Conservation (phyloP, 1,140 invertebrate species). For the Myzus persicae region DNA sequence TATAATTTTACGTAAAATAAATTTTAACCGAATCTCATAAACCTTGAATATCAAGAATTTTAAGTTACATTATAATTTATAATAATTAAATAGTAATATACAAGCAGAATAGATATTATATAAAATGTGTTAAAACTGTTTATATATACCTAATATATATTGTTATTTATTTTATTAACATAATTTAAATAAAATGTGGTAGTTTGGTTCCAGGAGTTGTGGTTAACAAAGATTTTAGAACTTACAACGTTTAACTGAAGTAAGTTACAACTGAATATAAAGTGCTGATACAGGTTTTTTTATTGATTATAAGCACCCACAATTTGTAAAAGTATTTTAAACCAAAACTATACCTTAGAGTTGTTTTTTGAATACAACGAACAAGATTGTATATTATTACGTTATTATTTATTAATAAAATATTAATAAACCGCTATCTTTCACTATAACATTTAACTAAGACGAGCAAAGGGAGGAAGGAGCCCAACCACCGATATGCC, state of each 20-base stretch:
- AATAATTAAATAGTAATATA: not conserved
- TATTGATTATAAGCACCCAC: not conserved
- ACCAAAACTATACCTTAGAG: not conserved
- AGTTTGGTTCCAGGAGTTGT: no score
- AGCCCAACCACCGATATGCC: not conserved
- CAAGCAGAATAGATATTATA: not conserved
- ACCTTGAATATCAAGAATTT: not conserved
- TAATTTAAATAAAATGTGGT: not conserved
- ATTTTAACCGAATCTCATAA: not conserved
- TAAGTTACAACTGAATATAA: not conserved
- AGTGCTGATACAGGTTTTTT: not conserved
- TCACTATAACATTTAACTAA: not conserved
- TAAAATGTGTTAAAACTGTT: not conserved
- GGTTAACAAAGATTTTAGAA: not conserved
- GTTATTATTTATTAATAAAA: not conserved
- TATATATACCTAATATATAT: not conserved
- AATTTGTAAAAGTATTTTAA: not conserved
- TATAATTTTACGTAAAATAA: no score
- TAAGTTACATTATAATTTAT: not conserved
- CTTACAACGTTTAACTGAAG: no score
- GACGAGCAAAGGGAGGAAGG: not conserved
- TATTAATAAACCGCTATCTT: not conserved
- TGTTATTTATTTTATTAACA: not conserved
- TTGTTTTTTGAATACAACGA: not conserved
- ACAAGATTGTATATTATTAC: not conserved